Conservation (phyloP, 2,888 invertebrate species). For the Atethmia centrago region DNA sequence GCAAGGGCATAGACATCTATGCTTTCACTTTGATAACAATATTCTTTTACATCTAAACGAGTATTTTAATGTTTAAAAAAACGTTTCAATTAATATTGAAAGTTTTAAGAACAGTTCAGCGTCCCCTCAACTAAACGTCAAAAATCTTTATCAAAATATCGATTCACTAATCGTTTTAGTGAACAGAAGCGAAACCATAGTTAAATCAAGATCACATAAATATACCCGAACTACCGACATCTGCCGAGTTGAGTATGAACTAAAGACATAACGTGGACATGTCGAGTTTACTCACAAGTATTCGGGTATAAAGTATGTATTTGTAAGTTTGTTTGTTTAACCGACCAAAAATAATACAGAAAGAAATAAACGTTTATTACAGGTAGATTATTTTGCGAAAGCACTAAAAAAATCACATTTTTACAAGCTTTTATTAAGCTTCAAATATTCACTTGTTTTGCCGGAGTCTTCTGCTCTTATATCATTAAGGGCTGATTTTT, state of each 20-base stretch:
- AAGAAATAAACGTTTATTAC: constrained; percentile 38
- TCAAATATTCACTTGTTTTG: neutral
- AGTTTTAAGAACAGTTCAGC: neutral
- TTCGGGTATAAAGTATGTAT: constrained; percentile 38
- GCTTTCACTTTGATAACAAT: neutral
- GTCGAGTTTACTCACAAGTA: constrained; percentile 12
- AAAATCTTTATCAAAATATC: neutral
- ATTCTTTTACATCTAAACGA: neutral
- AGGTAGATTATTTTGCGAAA: constrained; percentile 34
- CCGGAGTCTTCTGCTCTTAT: neutral
- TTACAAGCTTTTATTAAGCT: neutral
- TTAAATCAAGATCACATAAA: neutral
- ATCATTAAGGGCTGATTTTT: too few relatives aligned
- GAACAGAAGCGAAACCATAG: constrained; percentile 21
- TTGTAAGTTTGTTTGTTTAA: constrained; percentile 42
- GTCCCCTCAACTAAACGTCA: neutral
- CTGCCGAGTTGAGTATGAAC: constrained; percentile 37
- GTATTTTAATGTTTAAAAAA: neutral
- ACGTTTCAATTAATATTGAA: neutral
- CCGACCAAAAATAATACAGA: neutral
- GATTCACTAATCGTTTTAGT: constrained; percentile 36
- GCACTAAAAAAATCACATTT: neutral
- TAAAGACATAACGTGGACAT: constrained; percentile 34
- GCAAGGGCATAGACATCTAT: neutral
- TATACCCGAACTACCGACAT: constrained; percentile 43